Evolutionary conservation across 2,888 invertebrate genomes (phyloP).

Genomic region (Notodonta dromedarius): DNA sequence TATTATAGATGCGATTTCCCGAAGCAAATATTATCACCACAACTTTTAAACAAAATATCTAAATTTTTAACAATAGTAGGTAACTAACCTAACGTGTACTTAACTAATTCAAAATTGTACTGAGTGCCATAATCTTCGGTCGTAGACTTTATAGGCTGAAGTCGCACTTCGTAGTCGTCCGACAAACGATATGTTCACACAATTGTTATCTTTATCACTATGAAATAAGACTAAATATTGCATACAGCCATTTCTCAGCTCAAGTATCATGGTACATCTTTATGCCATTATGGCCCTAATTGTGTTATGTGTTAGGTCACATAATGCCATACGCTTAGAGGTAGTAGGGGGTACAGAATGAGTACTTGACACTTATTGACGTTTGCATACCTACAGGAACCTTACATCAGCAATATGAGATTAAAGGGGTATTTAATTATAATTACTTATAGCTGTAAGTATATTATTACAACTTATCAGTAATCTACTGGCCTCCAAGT

Average conservation of each 20-base stretch:
- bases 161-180: not conserved
- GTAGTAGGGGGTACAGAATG: not conserved
- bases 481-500: too few species aligned
- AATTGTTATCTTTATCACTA: not conserved
- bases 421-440: not conserved
- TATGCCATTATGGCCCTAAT: not conserved
- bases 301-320: not conserved
- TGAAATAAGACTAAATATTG: not conserved
- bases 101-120: slow-evolving; percentile 2
- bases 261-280: not conserved
- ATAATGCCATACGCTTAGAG: not conserved
- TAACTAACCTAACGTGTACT: not conserved
- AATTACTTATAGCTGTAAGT: too few species aligned
- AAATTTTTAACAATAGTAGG: too few species aligned
- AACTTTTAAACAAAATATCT: too few species aligned
- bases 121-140: not conserved
- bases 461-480: not conserved
- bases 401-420: not conserved
- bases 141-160: not conserved
- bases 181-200: not conserved
- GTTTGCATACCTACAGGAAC: not conserved
- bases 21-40: too few species aligned
- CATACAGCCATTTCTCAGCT: not conserved
- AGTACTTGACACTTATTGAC: not conserved
- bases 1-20: not conserved